Percentiles rank a stretch among this genome's conserved stretches.
These are phyloP conservation scores for Leptopilina clavipes DNA, from an alignment of 1,140 invertebrate genomes.

Conservation along the genomic window DNA sequence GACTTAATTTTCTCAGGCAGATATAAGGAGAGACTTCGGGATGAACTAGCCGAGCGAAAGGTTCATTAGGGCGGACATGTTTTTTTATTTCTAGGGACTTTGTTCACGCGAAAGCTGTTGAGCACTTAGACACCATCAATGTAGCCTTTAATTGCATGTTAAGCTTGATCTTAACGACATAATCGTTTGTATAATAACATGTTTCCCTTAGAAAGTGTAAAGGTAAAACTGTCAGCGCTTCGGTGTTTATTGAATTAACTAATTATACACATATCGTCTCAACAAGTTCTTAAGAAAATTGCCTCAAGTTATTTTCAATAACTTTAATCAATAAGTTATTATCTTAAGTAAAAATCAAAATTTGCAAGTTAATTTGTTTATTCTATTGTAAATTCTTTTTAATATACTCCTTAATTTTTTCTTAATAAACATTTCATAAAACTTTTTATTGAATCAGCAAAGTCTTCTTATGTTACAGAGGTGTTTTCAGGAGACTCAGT, in stretches of 20 bases:
- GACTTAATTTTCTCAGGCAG: conserved; percentile 12
- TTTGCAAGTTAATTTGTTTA: too few species aligned
- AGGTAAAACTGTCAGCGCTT: conserved; percentile 54
- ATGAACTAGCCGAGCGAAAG: conserved; percentile 39
- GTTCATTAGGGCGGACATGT: conserved; percentile 45
- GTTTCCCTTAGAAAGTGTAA: conserved; percentile 49
- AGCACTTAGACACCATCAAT: conserved; percentile 24
- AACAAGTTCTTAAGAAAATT: conserved; percentile 13
- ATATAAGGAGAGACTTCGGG: conserved; percentile 33
- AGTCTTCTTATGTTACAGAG: neutral
- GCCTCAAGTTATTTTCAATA: conserved; percentile 7
- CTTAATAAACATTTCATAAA: conserved; percentile 5
- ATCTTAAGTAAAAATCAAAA: too few species aligned
- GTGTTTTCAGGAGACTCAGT: conserved; percentile 1
- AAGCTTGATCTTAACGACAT: conserved; percentile 61
- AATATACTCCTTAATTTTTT: too few species aligned
- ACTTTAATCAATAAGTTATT: conserved; percentile 5
- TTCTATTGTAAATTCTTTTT: too few species aligned
- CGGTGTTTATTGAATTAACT: conserved; percentile 63
- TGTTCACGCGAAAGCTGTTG: conserved; percentile 1
- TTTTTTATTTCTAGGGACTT: conserved; percentile 46
- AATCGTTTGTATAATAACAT: conserved; percentile 64
- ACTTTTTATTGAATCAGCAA: neutral
- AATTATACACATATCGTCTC: conserved; percentile 51
- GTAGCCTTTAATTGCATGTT: conserved; percentile 61